Evolutionary conservation across 2,797 vertebrate genomes (phyloP).

Genomic region (Lacerta viridis): DNA sequence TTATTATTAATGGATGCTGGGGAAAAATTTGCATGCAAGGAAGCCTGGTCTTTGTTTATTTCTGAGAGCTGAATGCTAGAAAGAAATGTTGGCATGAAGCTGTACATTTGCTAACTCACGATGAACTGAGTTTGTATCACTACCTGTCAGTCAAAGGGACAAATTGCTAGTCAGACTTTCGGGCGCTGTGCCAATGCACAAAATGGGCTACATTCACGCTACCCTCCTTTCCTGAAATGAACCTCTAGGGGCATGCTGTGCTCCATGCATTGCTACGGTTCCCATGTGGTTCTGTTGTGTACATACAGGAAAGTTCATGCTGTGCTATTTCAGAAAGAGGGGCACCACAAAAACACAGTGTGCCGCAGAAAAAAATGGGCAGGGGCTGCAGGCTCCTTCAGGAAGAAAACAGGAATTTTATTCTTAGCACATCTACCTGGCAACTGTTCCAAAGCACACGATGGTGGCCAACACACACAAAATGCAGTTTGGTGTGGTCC

Average conservation of each 20-base stretch:
- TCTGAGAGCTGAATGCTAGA: background rate
- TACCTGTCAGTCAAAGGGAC: background rate
- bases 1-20: background rate
- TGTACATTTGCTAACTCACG: background rate
- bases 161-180: background rate
- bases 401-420: background rate
- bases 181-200: background rate
- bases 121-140: background rate
- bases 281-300: background rate
- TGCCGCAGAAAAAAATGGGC: background rate
- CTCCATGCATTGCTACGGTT: too few relatives aligned
- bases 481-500: background rate
- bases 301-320: background rate
- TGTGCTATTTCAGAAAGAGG: background rate
- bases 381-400: background rate
- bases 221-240: background rate
- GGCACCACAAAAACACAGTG: background rate
- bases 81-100: slow-evolving; percentile 1
- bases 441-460: background rate
- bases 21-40: background rate
- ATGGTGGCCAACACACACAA: background rate
- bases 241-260: background rate
- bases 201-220: background rate
- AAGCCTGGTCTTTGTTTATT: background rate
- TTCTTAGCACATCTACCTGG: background rate